Base-by-base conservation (phyloP, 2,113 vertebrate genomes). In the Mustela lutreola region DNA sequence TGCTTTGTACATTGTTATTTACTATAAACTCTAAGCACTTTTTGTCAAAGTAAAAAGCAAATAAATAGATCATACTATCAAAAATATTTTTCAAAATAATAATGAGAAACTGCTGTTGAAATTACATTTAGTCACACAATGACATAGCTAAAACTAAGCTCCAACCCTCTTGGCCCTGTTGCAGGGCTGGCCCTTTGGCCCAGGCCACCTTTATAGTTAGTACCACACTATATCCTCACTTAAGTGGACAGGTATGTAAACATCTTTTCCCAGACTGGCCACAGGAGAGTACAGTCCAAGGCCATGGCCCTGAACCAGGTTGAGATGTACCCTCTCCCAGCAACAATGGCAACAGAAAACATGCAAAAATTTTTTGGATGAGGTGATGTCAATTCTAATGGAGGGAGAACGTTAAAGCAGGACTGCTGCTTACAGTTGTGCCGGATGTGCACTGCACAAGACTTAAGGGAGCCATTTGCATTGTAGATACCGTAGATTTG, bases 31-130 rank as follows among this genome's bases (percentile, higher is more conserved):
- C 36, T 80, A 39, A 71, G 50, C 8, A 71, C n/a, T 60, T 92
- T 67, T n/a, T 76, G 75, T 80, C 83, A 92, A 88, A 88, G 63
- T 81, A 42, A 89, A 92, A 89, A 89, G 82, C 48, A 93, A 84
- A 58, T 75, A 62, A 81, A 88, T 70, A 58, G 58, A 48, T 87
- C 62, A 84, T 63, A 36, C 50, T 22, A 81, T 94, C 39, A 62
- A 89, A 89, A 78, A 78, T 33, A 58, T 88, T 96, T 88, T 67
- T 82, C 76, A 92, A 70, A 53, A 88, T 82, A 53, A 65, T 28
- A 2, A 89, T 95, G 76, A 70, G 21, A 76, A 75, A 76, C 65
- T 48, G 3, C 75, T 39, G 9, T 16, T 71, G 50, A 36, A 48
- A 82, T 92, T 92, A 81, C 63, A 45, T 56, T 71, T 70, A 65